Percentiles rank a stretch among this genome's conserved stretches.
phyloP scores from a whole-genome alignment of 2,113 vertebrate species.

The Lipophrys pholis region DNA sequence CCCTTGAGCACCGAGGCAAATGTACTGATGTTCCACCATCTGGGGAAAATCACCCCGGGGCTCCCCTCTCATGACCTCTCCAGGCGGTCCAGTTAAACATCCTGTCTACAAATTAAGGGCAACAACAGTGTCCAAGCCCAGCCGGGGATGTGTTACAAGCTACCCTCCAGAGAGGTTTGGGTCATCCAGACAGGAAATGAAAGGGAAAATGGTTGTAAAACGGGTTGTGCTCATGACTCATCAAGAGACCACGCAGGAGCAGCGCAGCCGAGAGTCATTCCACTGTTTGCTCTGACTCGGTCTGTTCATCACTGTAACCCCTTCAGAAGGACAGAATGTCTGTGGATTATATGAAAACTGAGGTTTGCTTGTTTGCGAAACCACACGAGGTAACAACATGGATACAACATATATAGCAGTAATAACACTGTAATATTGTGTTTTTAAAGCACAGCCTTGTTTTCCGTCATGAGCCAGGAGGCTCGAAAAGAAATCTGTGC shows the following conservation, averaged over 20 bases:
- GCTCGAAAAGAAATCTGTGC: not conserved
- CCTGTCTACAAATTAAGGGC: slow-evolving; percentile 67
- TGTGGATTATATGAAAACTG: slow-evolving; percentile 19
- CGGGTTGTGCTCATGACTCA: slow-evolving; percentile 65
- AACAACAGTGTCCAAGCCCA: slow-evolving; percentile 53
- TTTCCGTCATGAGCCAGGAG: too few relatives aligned
- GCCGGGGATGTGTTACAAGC: slow-evolving; percentile 54
- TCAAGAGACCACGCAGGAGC: slow-evolving; percentile 52
- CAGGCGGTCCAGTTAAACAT: slow-evolving; percentile 63
- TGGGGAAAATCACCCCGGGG: slow-evolving; percentile 43
- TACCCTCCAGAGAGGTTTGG: slow-evolving; percentile 57
- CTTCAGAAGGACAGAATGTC: slow-evolving; percentile 5
- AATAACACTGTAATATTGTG: slow-evolving; percentile 11
- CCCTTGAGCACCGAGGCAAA: slow-evolving; percentile 25
- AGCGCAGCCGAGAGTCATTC: slow-evolving; percentile 23
- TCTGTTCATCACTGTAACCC: slow-evolving; percentile 9
- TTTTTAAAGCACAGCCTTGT: not conserved
- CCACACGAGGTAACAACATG: not conserved
- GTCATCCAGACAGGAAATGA: slow-evolving; percentile 75
- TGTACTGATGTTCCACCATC: slow-evolving; percentile 51
- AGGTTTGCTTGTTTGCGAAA: slow-evolving; percentile 4
- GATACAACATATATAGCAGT: slow-evolving; percentile 21
- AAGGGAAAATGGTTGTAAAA: slow-evolving; percentile 72
- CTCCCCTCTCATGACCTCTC: slow-evolving; percentile 44
- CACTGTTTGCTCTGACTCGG: slow-evolving; percentile 23